phyloP scores from a whole-genome alignment of 1,140 invertebrate genomes.

The Chrysomallon squamiferum region DNA sequence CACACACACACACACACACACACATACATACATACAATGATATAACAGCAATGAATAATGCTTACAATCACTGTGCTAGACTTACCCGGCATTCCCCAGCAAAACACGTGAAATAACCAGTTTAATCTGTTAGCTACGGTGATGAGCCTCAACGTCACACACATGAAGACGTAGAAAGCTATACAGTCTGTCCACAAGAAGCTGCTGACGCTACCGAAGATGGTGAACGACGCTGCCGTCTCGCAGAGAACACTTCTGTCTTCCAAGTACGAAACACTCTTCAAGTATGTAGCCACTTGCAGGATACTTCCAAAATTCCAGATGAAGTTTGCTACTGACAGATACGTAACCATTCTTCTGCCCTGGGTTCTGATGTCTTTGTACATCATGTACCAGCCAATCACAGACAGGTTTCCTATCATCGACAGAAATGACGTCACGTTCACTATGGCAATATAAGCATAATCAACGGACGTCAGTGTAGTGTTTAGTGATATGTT shows the following conservation, averaged over 20 bases:
- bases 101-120: constrained; percentile 34
- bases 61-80: no score
- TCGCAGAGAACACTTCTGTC: constrained; percentile 25
- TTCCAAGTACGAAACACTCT: constrained; percentile 14
- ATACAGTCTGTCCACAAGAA: constrained; percentile 41
- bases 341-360: constrained; percentile 33
- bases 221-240: constrained; percentile 21
- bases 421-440: constrained; percentile 28
- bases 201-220: constrained; percentile 24
- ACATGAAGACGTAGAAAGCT: constrained; percentile 39
- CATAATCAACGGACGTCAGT: constrained; percentile 22
- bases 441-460: constrained; percentile 30
- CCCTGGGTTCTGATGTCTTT: constrained; percentile 33
- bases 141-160: constrained; percentile 20
- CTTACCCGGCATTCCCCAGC: constrained; percentile 46
- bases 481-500: constrained; percentile 8
- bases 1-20: no score
- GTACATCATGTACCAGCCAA: constrained; percentile 21
- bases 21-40: no score
- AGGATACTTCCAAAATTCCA: constrained; percentile 20
- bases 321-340: constrained; percentile 34
- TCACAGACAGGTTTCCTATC: constrained; percentile 23
- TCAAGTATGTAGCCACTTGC: constrained; percentile 20
- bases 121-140: constrained; percentile 21
- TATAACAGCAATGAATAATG: no score